Evolutionary conservation across 2,888 invertebrate species (phyloP), one percentile per base, ranked within the genome.

Genomic region (Oscheius myriophilus): DNA sequence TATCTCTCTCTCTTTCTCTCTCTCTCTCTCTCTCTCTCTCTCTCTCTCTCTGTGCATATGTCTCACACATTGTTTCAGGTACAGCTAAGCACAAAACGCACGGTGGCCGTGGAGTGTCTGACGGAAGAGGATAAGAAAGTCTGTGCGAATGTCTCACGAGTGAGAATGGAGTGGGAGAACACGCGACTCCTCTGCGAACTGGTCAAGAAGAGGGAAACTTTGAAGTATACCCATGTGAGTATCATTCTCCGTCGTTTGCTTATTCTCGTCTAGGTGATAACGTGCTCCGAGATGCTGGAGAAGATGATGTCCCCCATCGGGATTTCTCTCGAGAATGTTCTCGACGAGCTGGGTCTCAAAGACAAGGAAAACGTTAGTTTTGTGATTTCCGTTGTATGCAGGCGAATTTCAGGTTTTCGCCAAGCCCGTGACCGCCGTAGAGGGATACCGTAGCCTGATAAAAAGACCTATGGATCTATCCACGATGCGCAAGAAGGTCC

Each of bases 171-270:
- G 87, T 89, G 97, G 76, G 97, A 98, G 87, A 90, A 95, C 70
- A 95, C 95, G 0, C 91, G 93, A 72, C 89, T 97, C 42, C 90
- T 97, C 0, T 95, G 96, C 86, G 97, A 97, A 88, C 87, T 96
- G 76, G 94, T 97, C 2, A 91, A 96, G 65, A 97, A 97, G 87
- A 91, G 97, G 49, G 97, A 98, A 88, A 95, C 95, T 83, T 90
- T 94, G 18, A 98, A 98, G 11, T 11, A 21, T 9, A 21, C 3
- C 33, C 33, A 33, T 9, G 80, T 81, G 26, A 62, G 71, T 49
- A 4, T 41, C 21, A 12, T 67, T 39, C 4, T 39, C 23, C 1
- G 18, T 14, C 21, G 1, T n/a, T 2, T 54, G 6, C 33, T 25
- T 16, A 54, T 16, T 23, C 26, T 14, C 14, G 12, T 45, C 4